phyloP scores from a whole-genome alignment of 2,797 vertebrate species.

The Avahi laniger region DNA sequence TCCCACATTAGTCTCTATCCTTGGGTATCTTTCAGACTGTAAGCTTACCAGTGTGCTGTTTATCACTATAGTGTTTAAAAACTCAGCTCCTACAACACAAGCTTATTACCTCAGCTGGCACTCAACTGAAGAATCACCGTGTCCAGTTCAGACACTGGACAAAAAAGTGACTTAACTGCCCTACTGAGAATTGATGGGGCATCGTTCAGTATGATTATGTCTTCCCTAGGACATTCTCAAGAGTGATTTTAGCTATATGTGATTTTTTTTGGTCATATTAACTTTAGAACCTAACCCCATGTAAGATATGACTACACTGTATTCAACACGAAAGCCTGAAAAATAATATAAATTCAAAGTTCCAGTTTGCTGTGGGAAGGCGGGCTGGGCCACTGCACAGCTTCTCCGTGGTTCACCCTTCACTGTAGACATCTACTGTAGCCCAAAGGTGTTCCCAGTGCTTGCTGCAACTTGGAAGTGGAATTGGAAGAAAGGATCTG shows the following conservation, averaged over 20 bases:
- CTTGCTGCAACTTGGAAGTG: neutral
- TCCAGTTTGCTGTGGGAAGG: neutral
- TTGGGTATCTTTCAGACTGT: neutral
- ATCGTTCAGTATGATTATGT: neutral
- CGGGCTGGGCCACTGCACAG: neutral
- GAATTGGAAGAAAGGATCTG: neutral
- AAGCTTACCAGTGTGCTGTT: neutral
- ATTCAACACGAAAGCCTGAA: neutral
- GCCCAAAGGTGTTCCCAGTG: neutral
- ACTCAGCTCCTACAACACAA: neutral
- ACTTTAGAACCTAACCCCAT: neutral
- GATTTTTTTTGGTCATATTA: neutral
- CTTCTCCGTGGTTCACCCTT: neutral
- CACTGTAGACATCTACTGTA: neutral
- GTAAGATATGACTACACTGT: neutral
- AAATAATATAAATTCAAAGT: neutral
- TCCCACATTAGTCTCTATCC: neutral
- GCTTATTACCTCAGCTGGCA: neutral
- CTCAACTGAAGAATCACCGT: neutral
- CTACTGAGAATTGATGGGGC: neutral
- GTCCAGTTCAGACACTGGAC: neutral
- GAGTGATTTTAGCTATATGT: neutral
- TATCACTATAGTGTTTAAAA: neutral
- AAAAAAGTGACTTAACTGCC: neutral
- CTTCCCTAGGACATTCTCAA: neutral